phyloP scores from a whole-genome alignment of 1,140 invertebrate species.

The Andrena cerasifolii region DNA sequence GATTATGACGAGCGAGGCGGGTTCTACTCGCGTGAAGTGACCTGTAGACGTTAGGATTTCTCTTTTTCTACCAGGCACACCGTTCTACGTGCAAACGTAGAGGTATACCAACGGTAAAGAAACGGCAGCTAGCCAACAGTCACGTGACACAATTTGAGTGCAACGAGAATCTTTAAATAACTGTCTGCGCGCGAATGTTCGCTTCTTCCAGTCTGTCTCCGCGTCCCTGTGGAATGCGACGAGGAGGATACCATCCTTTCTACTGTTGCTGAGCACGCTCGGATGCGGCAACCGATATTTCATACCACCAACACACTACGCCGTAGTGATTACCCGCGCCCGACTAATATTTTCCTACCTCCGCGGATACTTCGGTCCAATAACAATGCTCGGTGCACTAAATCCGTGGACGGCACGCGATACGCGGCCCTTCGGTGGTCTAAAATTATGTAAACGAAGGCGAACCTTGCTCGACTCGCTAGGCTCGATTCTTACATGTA shows the following conservation, averaged over 20 bases:
- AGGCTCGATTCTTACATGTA: background rate
- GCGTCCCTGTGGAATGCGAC: slow-evolving; percentile 33
- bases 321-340: too few species aligned
- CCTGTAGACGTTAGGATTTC: slow-evolving; percentile 40
- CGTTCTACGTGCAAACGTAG: slow-evolving; percentile 11
- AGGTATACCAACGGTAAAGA: slow-evolving; percentile 50
- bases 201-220: slow-evolving; percentile 26
- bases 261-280: background rate
- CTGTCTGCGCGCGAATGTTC: slow-evolving; percentile 46
- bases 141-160: slow-evolving; percentile 61
- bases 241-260: slow-evolving; percentile 24
- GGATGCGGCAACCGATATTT: background rate
- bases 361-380: too few species aligned
- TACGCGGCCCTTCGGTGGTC: background rate
- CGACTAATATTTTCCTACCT: background rate
- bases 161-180: slow-evolving; percentile 68
- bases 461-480: too few species aligned
- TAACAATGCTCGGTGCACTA: background rate
- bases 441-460: slow-evolving; percentile 1
- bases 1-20: slow-evolving; percentile 9
- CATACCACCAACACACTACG: too few species aligned
- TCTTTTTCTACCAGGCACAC: slow-evolving; percentile 27
- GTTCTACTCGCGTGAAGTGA: slow-evolving; percentile 36
- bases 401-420: background rate
- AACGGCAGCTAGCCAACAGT: slow-evolving; percentile 52